Conservation (phyloP, 1,140 invertebrate species). For the Zaprionus taronus region DNA sequence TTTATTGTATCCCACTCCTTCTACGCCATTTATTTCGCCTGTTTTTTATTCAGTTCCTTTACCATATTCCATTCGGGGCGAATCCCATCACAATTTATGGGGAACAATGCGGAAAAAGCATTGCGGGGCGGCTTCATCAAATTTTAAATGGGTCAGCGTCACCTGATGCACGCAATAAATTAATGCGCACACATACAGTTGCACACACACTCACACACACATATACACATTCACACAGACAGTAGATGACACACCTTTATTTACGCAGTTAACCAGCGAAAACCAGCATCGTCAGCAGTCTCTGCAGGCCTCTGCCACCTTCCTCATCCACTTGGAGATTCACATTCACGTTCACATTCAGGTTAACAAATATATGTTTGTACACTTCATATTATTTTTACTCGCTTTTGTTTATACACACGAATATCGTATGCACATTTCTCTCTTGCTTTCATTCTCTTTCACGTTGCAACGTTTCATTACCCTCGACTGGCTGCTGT, state of each 20-base stretch:
- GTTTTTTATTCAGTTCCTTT: background rate
- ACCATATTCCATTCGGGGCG: background rate
- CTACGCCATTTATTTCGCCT: background rate
- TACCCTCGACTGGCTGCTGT: slow-evolving; percentile 23
- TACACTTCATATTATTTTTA: slow-evolving; percentile 42
- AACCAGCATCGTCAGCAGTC: slow-evolving; percentile 3
- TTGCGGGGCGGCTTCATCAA: slow-evolving; percentile 28
- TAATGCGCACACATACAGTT: slow-evolving; percentile 23
- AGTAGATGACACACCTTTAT: slow-evolving; percentile 14
- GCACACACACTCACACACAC: background rate
- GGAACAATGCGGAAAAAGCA: slow-evolving; percentile 7
- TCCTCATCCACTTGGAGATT: background rate
- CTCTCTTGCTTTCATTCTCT: slow-evolving; percentile 27
- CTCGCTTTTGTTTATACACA: slow-evolving; percentile 55
- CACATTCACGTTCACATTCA: slow-evolving; percentile 13
- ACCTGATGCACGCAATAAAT: slow-evolving; percentile 46
- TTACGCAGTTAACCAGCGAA: slow-evolving; percentile 26
- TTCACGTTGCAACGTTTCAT: slow-evolving; percentile 58
- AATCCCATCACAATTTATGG: slow-evolving; percentile 21
- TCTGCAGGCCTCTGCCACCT: background rate
- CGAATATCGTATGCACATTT: slow-evolving; percentile 3
- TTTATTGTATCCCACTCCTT: background rate
- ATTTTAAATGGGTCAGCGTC: slow-evolving; percentile 52
- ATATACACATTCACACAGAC: background rate
- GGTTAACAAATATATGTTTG: slow-evolving; percentile 56